Evolutionary conservation across 2,113 vertebrate species (phyloP), one percentile per base, ranked within the genome.

Genomic region (Cavia porcellus): DNA sequence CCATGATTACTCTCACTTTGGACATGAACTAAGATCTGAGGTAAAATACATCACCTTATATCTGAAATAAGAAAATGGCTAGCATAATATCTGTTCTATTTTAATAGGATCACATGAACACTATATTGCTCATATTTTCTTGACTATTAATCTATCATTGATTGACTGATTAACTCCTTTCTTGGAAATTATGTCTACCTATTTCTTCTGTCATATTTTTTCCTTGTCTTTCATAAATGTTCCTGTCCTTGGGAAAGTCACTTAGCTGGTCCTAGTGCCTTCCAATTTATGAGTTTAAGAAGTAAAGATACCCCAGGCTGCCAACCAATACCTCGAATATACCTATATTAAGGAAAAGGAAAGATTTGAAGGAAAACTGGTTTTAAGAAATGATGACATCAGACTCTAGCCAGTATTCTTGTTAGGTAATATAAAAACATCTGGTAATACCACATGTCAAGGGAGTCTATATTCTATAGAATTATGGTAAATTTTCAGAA

Each of bases 331-430:
- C 57, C 74, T 92, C 22, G 50, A 95, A 93, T 84, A 70, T 30
- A 96, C 30, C 77, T 94, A 12, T 89, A 86, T 61, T 75, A 93
- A 68, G 59, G 38, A 87, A 97, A 96, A 90, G n/a, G 24, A 88
- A 96, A 97, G 50, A 75, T 24, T 74, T 84, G 22, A 47, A 84
- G 55, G 30, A 91, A 92, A 96, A 88, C 57, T 77, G 80, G 84
- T 77, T 61, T 89, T 85, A 80, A 61, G 61, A 95, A 94, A 11
- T 57, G 92, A 57, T 52, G 28, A 25, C 47, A 90, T 68, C 68
- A 85, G 52, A 82, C 50, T 91, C 64, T 89, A 90, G 66, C 38
- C n/a, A 95, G 89, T 68, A 91, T 30, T 95, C 30, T 92, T 88
- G 57, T 82, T 87, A 95, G 52, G 42, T 75, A 50, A 52, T 85